Percentiles rank a stretch among this genome's conserved stretches.
phyloP scores from a whole-genome alignment of 1,140 invertebrate species.

The Dolichoris vasculosae region DNA sequence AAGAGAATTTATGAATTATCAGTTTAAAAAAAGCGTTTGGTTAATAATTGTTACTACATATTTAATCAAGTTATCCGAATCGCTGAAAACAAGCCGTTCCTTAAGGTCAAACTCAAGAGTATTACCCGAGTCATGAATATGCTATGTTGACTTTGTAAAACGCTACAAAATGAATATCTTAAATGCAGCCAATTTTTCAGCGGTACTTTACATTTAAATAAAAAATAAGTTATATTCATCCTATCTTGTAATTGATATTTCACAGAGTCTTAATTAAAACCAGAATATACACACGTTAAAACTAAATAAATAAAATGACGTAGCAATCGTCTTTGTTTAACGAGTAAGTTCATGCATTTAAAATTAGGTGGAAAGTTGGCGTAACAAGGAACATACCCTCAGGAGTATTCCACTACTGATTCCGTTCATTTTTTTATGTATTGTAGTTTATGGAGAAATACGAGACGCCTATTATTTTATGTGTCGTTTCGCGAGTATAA shows the following conservation, averaged over 20 bases:
- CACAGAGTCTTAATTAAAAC: neutral
- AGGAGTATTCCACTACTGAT: neutral
- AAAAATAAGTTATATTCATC: neutral
- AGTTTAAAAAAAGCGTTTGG: neutral
- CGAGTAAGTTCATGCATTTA: conserved; percentile 16
- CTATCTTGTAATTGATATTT: neutral
- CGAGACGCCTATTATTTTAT: neutral
- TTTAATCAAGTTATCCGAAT: conserved; percentile 24
- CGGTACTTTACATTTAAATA: neutral
- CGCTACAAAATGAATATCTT: conserved; percentile 30
- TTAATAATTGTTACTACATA: neutral
- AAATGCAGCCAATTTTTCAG: neutral
- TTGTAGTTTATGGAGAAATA: neutral
- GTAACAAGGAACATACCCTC: neutral
- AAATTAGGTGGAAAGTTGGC: conserved; percentile 10
- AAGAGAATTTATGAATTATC: neutral
- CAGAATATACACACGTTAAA: neutral
- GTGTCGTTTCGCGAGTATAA: neutral
- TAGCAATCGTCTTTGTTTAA: conserved; percentile 14
- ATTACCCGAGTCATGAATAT: conserved; percentile 37
- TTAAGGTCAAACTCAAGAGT: conserved; percentile 25
- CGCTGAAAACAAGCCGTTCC: neutral
- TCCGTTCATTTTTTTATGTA: neutral
- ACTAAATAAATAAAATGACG: neutral
- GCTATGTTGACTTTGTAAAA: conserved; percentile 11